Evolutionary conservation across 2,888 invertebrate genomes (phyloP), one percentile per base, ranked within the genome.

Genomic region (Anarsia innoxiella): DNA sequence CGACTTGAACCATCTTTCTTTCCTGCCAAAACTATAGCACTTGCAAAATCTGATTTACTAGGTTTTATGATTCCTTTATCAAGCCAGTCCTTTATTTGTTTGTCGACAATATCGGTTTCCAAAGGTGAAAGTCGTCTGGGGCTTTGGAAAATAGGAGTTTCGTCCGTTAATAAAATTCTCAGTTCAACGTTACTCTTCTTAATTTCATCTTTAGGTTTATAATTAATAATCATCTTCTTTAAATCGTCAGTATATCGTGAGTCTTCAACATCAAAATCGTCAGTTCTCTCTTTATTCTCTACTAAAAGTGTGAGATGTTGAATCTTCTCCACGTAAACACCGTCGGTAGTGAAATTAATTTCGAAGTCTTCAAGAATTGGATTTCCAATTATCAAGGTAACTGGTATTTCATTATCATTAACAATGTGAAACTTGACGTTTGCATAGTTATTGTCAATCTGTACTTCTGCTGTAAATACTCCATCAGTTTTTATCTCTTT

Each of bases 31-130:
- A 49, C 48, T 9, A 49, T 12, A 1, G 47, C 41, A 9, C 44
- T 42, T 14, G 48, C 44, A 43, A 41, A 51, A 10, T 49, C 49
- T 2, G 51, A 52, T 31, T 31, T 44, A 39, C 49, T 47, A 9
- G 42, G 41, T 28, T 11, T 23, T 4, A 39, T 28, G 12, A 26
- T 35, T 16, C 29, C 29, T 10, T 39, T 3, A 4, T 23, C 11
- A 5, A 31, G n/a, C 34, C 39, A 39, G 12, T 45, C 39, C 1
- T 31, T 9, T 11, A 42, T 41, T 23, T 42, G 42, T 12, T 37
- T 27, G 12, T 37, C 25, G 1, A 45, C 41, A 5, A 37, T 25
- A 5, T 39, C 13, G 10, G 15, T 8, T 25, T 45, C 42, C n/a
- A 39, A 11, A 1, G 38, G 38, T 25, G 42, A 36, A 4, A 44